Base-by-base conservation (phyloP, 1,140 invertebrate genomes). In the Zaprionus taronus region DNA sequence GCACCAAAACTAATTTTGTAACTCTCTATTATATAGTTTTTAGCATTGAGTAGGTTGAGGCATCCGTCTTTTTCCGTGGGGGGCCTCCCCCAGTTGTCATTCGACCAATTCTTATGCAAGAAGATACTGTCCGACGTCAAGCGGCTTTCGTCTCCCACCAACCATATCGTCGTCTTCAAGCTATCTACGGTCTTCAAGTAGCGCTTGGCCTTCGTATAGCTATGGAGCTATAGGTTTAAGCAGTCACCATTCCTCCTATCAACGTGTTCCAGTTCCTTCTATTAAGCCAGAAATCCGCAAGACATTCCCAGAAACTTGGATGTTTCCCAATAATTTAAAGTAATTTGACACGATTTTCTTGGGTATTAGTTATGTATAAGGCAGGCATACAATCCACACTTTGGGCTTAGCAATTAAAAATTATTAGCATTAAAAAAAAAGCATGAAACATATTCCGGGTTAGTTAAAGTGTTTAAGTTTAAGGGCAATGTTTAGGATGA, bases 11-110 rank as follows among this genome's bases (percentile, higher is more conserved):
- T 15, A 41, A 2, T 41, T n/a, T 41, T 41, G 14, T 15, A 41
- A n/a, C 15, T n/a, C 14, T n/a, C 7, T 14, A n/a, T 7, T 41
- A 15, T 15, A 4, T 34, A 0, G 31, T n/a, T 41, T 1, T 41
- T 41, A 41, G 38, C 38, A 4, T 17, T 17, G 0, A 9, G 0
- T 2, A 9, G 6, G 7, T 0, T 7, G n/a, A 4, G 2, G 36
- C 12, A 7, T 7, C 0, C 2, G 7, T 0, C 41, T 0, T 0
- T 6, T 9, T 5, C 15, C 9, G 9, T 0, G 6, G 6, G n/a
- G 1, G 41, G 41, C n/a, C n/a, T n/a, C n/a, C n/a, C n/a, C n/a
- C n/a, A 44, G 17, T 17, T 44, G 41, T 17, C 2, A 44, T 9
- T 17, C n/a, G 2, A 44, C 5, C 2, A 17, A 6, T 0, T 47